Evolutionary conservation across 2,797 vertebrate species (phyloP).

Genomic region (Fistularia tabacaria): DNA sequence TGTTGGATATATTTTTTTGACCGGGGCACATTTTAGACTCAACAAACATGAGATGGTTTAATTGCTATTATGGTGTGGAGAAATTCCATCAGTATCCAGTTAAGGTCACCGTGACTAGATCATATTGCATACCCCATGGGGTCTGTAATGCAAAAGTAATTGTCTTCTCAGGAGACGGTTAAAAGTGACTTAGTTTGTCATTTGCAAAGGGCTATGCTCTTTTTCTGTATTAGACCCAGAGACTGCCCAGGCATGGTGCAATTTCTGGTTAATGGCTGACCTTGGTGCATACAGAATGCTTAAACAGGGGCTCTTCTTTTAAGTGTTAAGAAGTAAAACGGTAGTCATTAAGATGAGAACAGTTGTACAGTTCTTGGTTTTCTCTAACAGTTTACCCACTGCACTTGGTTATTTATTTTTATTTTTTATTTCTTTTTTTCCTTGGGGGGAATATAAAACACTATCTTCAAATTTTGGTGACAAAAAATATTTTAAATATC

Average conservation of each 20-base stretch:
- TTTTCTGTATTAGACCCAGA: neutral
- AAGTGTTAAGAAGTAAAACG: no score
- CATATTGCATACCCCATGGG: constrained; percentile 49
- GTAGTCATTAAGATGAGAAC: no score
- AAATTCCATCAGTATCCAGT: constrained; percentile 59
- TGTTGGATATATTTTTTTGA: no score
- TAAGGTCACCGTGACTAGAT: constrained; percentile 48
- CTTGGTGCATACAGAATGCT: constrained; percentile 25
- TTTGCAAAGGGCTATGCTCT: constrained; percentile 27
- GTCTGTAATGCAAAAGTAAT: constrained; percentile 63
- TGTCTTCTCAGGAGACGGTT: constrained; percentile 46
- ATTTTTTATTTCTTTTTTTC: no score
- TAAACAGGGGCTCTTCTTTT: constrained; percentile 1
- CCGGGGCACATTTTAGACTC: no score
- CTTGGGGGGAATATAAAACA: no score
- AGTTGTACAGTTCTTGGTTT: no score
- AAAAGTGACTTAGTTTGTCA: constrained; percentile 37
- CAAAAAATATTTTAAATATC: no score
- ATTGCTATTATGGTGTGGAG: constrained; percentile 12
- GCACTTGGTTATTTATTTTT: no score
- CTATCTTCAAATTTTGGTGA: no score
- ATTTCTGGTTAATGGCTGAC: constrained; percentile 64
- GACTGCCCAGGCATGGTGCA: neutral
- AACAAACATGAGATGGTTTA: neutral
- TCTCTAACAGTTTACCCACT: no score